Evolutionary conservation across 2,113 vertebrate genomes (phyloP).

Genomic region (Leucopternis melanops): DNA sequence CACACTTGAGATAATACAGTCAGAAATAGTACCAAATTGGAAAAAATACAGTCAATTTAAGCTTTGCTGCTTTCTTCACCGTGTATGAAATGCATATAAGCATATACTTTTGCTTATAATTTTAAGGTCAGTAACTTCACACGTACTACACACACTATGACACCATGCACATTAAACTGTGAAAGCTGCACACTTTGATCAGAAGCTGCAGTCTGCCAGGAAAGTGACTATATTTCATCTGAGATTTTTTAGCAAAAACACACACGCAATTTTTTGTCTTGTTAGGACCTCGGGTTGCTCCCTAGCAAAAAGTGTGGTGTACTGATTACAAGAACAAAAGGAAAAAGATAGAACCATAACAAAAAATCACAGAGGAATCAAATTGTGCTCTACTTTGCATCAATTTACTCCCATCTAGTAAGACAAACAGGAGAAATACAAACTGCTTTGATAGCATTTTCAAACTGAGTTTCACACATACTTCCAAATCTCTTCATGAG

Average conservation of each 20-base stretch:
- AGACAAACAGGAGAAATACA: neutral
- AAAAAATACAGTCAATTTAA: neutral
- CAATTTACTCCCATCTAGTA: neutral
- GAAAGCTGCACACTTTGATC: neutral
- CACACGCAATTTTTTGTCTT: neutral
- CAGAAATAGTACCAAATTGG: neutral
- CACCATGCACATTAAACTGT: neutral
- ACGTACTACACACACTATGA: neutral
- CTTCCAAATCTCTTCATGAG: neutral
- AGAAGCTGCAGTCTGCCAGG: neutral
- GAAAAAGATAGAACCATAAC: neutral
- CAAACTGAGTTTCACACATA: neutral
- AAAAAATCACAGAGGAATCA: neutral
- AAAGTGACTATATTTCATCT: neutral
- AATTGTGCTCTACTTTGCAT: neutral
- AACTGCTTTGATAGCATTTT: neutral
- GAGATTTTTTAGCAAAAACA: neutral
- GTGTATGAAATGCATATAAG: neutral
- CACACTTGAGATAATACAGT: neutral
- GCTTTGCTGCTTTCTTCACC: neutral
- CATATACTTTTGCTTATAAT: neutral
- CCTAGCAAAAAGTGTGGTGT: neutral
- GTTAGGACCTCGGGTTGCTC: neutral
- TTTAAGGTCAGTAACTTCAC: neutral
- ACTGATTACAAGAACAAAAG: neutral